Conservation (phyloP, 2,888 invertebrate species). For the Andrena fulva region DNA sequence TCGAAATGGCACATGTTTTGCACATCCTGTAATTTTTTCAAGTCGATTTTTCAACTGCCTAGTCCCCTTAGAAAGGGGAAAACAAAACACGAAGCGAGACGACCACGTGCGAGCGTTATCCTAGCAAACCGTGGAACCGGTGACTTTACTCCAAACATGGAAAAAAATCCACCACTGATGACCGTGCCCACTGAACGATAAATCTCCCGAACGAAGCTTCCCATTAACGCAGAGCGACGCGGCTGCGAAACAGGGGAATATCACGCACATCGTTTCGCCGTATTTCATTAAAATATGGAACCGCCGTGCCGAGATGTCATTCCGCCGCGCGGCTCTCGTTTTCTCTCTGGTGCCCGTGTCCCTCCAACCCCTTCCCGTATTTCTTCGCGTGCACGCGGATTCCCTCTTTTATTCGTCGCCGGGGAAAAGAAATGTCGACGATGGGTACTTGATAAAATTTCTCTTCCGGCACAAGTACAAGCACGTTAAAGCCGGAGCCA, state of each 20-base stretch:
- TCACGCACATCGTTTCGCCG: background rate
- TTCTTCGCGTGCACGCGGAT: conserved; percentile 28
- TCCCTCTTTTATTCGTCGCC: conserved; percentile 16
- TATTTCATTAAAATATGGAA: conserved; percentile 36
- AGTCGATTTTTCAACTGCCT: too few species aligned
- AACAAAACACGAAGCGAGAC: too few species aligned
- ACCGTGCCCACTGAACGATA: background rate
- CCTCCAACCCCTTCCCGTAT: conserved; percentile 32
- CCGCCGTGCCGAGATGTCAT: conserved; percentile 16
- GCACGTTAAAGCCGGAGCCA: conserved; percentile 42
- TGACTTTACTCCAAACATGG: too few species aligned
- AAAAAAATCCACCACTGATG: background rate
- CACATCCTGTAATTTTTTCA: too few species aligned
- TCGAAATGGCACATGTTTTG: too few species aligned
- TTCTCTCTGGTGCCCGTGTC: conserved; percentile 27
- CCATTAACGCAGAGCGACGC: conserved; percentile 14
- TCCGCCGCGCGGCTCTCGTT: conserved; percentile 23
- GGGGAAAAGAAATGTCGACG: conserved; percentile 49
- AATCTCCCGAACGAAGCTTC: background rate
- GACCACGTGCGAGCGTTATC: too few species aligned
- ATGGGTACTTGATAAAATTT: conserved; percentile 55
- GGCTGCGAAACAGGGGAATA: conserved; percentile 19
- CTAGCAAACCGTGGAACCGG: too few species aligned
- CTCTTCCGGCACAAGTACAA: conserved; percentile 53
- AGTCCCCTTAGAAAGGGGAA: too few species aligned